Conservation (phyloP, 2,888 invertebrate species). For the Drosophila seclusa region DNA sequence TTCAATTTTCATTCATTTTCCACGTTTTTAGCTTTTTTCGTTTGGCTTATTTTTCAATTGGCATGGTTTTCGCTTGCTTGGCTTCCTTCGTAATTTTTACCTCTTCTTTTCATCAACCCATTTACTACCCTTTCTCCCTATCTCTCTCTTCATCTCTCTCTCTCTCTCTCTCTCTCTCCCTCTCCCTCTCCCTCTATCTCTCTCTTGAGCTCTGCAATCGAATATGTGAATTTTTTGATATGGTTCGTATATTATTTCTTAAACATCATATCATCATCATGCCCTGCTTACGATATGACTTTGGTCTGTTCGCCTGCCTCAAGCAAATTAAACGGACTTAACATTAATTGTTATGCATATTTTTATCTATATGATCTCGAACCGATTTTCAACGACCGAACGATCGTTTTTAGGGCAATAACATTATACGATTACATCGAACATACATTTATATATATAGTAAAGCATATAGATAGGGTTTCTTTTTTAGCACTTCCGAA, state of each 20-base stretch:
- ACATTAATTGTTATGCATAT: slow-evolving; percentile 31
- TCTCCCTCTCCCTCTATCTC: not conserved
- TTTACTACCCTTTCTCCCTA: not conserved
- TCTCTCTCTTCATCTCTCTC: not conserved
- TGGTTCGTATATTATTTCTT: slow-evolving; percentile 37
- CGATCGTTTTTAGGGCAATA: slow-evolving; percentile 46
- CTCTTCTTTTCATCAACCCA: not conserved
- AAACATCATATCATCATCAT: slow-evolving; percentile 30
- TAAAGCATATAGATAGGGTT: slow-evolving; percentile 18
- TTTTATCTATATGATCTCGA: slow-evolving; percentile 67
- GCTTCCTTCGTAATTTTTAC: slow-evolving; percentile 20
- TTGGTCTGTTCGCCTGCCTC: slow-evolving; percentile 19
- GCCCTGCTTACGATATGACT: slow-evolving; percentile 25
- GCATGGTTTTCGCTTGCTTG: slow-evolving; percentile 72
- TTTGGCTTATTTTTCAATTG: slow-evolving; percentile 73
- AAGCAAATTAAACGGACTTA: slow-evolving; percentile 29
- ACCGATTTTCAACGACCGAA: slow-evolving; percentile 14
- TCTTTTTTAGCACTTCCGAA: slow-evolving; percentile 18
- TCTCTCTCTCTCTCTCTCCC: not conserved
- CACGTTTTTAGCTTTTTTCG: slow-evolving; percentile 58
- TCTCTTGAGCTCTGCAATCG: not conserved
- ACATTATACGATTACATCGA: slow-evolving; percentile 53
- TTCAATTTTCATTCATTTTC: slow-evolving; percentile 36
- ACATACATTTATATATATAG: slow-evolving; percentile 34
- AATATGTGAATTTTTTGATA: slow-evolving; percentile 13